Conservation (phyloP, 2,113 vertebrate genomes). For the Elanus axillaris region DNA sequence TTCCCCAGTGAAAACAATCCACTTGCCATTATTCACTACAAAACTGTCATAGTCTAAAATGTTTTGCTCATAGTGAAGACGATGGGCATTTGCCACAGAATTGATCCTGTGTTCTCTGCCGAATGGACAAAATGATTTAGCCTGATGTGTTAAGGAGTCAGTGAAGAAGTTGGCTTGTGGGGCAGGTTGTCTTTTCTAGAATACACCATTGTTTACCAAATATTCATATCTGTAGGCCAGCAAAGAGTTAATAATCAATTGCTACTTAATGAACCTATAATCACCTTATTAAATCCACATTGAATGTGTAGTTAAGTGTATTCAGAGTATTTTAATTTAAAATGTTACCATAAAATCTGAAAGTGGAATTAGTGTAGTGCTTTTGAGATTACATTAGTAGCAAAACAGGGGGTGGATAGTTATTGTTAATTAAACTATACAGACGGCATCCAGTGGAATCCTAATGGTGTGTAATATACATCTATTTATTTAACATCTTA, state of each 20-base stretch:
- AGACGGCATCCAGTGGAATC: neutral
- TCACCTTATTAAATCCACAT: neutral
- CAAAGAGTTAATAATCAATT: conserved; percentile 42
- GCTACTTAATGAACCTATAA: conserved; percentile 8
- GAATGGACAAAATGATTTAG: neutral
- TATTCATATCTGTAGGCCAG: neutral
- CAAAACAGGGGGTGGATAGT: neutral
- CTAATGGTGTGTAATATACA: fast-evolving
- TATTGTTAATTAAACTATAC: conserved; percentile 33
- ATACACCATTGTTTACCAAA: neutral
- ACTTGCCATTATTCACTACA: neutral
- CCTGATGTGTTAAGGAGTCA: neutral
- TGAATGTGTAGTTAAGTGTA: neutral
- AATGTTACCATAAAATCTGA: conserved; percentile 43
- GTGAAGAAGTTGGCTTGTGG: neutral
- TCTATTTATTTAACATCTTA: neutral
- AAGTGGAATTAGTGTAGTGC: conserved; percentile 3
- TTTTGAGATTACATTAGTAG: conserved; percentile 29
- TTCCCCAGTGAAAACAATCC: neutral
- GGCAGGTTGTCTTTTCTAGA: neutral
- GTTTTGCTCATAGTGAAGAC: neutral
- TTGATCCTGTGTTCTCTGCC: neutral
- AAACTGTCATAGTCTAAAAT: neutral
- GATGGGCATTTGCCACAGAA: neutral
- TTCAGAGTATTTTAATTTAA: conserved; percentile 25